Conservation (phyloP, 2,797 vertebrate genomes). For the Xenops minutus region DNA sequence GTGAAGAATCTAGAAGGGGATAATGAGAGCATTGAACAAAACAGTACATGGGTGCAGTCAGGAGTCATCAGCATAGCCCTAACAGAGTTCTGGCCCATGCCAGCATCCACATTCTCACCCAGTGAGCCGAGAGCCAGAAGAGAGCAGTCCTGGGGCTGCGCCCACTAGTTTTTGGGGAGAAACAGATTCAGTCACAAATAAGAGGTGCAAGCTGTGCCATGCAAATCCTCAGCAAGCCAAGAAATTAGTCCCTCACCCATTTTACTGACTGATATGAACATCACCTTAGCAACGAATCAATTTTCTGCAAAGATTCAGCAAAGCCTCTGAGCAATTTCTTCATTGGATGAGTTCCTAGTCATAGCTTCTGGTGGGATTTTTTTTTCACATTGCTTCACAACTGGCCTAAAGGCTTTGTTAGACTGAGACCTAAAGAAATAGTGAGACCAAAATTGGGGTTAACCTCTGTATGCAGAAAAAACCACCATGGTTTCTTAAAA, state of each 20-base stretch:
- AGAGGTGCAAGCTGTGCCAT: not conserved
- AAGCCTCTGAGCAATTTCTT: not conserved
- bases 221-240: not conserved
- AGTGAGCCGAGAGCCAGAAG: accelerated
- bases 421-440: not conserved
- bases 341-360: not conserved
- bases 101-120: accelerated
- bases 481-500: not conserved
- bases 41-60: accelerated
- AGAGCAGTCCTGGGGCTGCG: not conserved
- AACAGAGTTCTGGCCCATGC: not conserved
- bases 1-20: not conserved
- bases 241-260: not conserved
- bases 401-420: not conserved
- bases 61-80: accelerated
- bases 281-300: not conserved
- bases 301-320: not conserved
- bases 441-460: not conserved
- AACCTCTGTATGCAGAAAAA: not conserved
- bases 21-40: not conserved
- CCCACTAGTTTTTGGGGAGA: not conserved
- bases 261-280: not conserved
- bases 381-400: not conserved
- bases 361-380: not conserved
- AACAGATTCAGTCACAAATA: not conserved